These are phyloP conservation scores for Toxostoma redivivum DNA, from an alignment of 2,113 vertebrate species.

Conservation along the genomic window DNA sequence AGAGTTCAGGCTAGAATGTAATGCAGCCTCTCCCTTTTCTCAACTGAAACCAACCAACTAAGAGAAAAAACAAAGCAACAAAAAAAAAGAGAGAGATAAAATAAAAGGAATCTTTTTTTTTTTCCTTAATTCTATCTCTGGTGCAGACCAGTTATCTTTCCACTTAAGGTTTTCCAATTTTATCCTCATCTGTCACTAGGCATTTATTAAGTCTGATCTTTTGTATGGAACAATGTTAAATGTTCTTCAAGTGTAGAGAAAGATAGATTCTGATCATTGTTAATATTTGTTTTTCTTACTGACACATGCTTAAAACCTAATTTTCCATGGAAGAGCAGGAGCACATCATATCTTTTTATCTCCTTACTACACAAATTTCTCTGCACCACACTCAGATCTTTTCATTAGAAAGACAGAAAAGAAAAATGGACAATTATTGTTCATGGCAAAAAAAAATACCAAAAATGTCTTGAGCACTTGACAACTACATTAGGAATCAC, in stretches of 20 bases:
- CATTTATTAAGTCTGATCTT: not conserved
- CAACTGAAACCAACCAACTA: not conserved
- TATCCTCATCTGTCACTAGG: not conserved
- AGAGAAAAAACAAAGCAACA: not conserved
- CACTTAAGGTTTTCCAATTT: not conserved
- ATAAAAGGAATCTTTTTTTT: not conserved
- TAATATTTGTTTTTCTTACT: not conserved
- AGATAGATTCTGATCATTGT: not conserved
- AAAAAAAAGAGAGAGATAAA: not conserved
- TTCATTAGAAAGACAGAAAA: not conserved
- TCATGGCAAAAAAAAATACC: not conserved
- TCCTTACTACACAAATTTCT: not conserved
- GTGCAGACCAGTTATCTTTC: not conserved
- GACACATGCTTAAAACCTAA: not conserved
- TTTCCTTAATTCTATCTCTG: not conserved
- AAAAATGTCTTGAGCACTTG: not conserved
- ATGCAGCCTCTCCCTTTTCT: not conserved
- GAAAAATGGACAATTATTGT: not conserved
- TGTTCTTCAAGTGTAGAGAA: not conserved
- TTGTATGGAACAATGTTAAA: not conserved
- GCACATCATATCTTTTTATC: not conserved
- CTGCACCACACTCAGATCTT: not conserved
- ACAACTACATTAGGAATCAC: not conserved
- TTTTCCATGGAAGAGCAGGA: not conserved
- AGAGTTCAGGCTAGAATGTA: not conserved